Conservation (phyloP, 2,113 vertebrate genomes). For the Pteruthius melanotis region DNA sequence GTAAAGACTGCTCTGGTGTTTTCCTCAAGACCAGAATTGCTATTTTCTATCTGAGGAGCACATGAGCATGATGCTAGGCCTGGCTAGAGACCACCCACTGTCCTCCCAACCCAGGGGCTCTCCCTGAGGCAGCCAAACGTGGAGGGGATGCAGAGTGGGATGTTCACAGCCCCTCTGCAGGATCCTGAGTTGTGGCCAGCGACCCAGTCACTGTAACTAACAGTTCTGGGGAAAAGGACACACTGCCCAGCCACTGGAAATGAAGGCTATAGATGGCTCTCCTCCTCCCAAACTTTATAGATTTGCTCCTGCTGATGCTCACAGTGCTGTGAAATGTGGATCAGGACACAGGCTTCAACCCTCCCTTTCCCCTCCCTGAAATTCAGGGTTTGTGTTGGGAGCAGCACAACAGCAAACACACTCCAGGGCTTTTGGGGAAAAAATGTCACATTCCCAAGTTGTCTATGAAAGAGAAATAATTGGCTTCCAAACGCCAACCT, state of each 20-base stretch:
- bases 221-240: not conserved
- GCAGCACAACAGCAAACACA: fast-evolving
- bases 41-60: not conserved
- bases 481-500: not conserved
- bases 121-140: not conserved
- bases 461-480: not conserved
- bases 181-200: not conserved
- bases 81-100: not conserved
- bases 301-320: not conserved
- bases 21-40: not conserved
- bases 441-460: not conserved
- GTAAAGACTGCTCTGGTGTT: not conserved
- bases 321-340: not conserved
- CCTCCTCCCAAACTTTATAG: not conserved
- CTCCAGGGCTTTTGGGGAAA: not conserved
- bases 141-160: not conserved
- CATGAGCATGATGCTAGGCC: not conserved
- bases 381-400: not conserved
- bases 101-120: not conserved
- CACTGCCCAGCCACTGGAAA: not conserved
- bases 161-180: not conserved
- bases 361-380: not conserved
- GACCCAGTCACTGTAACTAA: not conserved
- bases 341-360: not conserved
- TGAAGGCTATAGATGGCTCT: not conserved